A percentile compares a stretch with the other conserved stretches of the same genome.
These are phyloP conservation scores for Eilema griseolum DNA, from an alignment of 2,888 invertebrate genomes.

Conservation along the genomic window DNA sequence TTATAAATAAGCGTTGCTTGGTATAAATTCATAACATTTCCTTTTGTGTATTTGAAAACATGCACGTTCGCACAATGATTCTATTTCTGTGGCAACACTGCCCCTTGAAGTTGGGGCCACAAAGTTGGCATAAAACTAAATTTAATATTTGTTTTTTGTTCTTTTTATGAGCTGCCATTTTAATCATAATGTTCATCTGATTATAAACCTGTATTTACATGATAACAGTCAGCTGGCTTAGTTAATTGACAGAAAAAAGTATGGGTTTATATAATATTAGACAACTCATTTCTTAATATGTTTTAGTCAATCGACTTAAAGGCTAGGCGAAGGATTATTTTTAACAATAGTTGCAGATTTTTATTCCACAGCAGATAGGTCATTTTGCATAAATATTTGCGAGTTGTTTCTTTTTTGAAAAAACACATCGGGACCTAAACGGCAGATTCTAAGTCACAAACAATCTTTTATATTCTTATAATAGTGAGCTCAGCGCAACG, in stretches of 20 bases:
- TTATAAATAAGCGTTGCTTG: neutral
- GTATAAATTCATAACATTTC: conserved; percentile 25
- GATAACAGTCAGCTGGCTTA: no score
- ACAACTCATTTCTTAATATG: no score
- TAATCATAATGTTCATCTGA: neutral
- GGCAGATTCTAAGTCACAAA: neutral
- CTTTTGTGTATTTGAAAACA: conserved; percentile 50
- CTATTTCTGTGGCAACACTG: conserved; percentile 51
- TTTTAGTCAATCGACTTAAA: no score
- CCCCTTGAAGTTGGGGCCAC: conserved; percentile 48
- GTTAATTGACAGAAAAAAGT: no score
- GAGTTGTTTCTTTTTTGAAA: neutral
- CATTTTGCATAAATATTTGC: no score
- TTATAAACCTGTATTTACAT: neutral
- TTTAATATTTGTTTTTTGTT: neutral
- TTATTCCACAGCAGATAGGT: no score
- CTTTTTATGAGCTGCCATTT: neutral
- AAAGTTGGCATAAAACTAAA: conserved; percentile 7
- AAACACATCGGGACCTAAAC: neutral
- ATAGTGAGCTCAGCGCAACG: conserved; percentile 10
- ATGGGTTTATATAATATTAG: no score
- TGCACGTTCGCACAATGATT: conserved; percentile 56
- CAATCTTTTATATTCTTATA: neutral
- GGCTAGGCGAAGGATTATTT: no score
- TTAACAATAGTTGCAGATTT: no score